Percentiles rank a stretch among this genome's conserved stretches.
These are phyloP conservation scores for Nomada ruficornis DNA, from an alignment of 2,888 invertebrate genomes.

Conservation along the genomic window DNA sequence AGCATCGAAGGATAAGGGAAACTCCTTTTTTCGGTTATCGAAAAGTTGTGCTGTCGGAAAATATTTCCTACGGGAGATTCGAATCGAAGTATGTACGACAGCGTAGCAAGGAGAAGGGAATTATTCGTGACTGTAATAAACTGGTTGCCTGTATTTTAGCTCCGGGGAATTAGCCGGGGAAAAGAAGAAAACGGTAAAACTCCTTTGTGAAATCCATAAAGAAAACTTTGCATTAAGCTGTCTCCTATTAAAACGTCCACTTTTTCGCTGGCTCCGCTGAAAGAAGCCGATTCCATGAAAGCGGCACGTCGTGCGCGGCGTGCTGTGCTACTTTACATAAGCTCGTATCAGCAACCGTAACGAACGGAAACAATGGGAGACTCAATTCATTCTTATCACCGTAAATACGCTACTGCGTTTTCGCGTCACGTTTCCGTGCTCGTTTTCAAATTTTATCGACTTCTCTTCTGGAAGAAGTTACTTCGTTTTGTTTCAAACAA, in stretches of 20 bases:
- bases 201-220: background rate
- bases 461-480: background rate
- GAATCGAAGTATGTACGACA: no score
- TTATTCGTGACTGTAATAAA: background rate
- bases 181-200: background rate
- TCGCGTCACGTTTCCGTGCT: background rate
- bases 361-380: background rate
- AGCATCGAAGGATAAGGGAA: background rate
- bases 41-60: background rate
- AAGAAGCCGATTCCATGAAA: slow-evolving; percentile 12
- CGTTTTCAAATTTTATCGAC: background rate
- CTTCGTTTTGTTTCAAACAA: background rate
- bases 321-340: slow-evolving; percentile 10
- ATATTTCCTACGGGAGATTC: background rate
- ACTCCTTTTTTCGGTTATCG: no score
- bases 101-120: no score
- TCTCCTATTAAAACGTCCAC: slow-evolving; percentile 6
- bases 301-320: background rate
- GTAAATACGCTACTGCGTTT: background rate
- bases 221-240: slow-evolving; percentile 3
- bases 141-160: background rate
- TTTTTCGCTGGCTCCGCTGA: background rate
- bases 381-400: background rate
- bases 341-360: background rate
- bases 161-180: background rate